Evolutionary conservation across 2,113 vertebrate species (phyloP).

Genomic region (Salvator merianae): DNA sequence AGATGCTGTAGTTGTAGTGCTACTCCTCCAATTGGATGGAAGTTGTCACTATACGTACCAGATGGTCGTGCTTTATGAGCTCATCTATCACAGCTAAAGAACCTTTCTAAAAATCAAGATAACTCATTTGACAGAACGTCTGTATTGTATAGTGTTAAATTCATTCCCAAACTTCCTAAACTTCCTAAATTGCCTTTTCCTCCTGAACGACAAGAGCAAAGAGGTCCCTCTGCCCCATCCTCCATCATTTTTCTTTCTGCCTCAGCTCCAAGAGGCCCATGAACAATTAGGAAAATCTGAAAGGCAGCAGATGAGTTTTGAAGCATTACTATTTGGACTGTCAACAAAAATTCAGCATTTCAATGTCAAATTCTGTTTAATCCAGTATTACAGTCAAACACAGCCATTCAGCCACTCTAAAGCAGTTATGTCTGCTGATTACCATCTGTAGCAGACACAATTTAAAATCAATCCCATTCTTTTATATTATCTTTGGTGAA

Average conservation of each 20-base stretch:
- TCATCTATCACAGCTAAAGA: too few relatives aligned
- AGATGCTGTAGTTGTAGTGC: too few relatives aligned
- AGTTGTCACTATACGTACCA: too few relatives aligned
- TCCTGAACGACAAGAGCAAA: background rate
- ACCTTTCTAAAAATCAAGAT: too few relatives aligned
- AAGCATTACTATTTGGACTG: background rate
- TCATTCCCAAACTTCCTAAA: background rate
- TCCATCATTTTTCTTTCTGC: background rate
- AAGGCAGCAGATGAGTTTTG: conserved; percentile 30
- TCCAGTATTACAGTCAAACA: conserved; percentile 25
- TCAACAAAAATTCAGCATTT: conserved; percentile 29
- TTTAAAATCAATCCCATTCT: conserved; percentile 55
- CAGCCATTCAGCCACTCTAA: conserved; percentile 18
- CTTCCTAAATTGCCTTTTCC: background rate
- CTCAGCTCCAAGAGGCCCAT: conserved; percentile 17
- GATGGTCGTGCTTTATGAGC: too few relatives aligned
- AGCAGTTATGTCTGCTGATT: conserved; percentile 34
- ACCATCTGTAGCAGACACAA: conserved; percentile 40
- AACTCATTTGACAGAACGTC: too few relatives aligned
- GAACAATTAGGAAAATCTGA: conserved; percentile 32
- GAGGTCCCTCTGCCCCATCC: background rate
- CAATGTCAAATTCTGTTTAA: conserved; percentile 48
- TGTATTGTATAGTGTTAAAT: background rate
- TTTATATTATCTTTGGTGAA: conserved; percentile 28
- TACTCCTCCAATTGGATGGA: too few relatives aligned